Conservation (phyloP, 2,797 vertebrate genomes). For the Spinibarbus caldwelli region DNA sequence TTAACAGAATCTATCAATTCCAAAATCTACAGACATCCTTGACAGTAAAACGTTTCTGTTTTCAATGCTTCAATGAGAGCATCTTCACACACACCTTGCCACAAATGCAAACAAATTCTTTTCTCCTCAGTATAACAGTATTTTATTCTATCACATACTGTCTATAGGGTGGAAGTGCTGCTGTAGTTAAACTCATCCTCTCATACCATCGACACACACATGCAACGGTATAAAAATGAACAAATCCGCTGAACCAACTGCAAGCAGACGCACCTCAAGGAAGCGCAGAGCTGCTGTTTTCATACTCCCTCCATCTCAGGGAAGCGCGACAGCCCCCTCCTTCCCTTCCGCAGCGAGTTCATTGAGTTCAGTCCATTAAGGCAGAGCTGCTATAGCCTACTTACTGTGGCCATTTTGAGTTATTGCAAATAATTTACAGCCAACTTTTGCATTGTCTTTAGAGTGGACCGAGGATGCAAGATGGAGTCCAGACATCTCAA, state of each 20-base stretch:
- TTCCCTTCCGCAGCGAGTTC: conserved; percentile 63
- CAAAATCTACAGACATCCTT: not conserved
- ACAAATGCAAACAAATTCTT: not conserved
- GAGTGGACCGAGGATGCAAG: not conserved
- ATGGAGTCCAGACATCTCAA: conserved; percentile 13
- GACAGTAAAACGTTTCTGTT: not conserved
- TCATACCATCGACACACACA: not conserved
- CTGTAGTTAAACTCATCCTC: not conserved
- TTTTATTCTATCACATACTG: conserved; percentile 26
- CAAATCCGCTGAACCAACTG: conserved; percentile 33
- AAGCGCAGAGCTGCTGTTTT: conserved; percentile 30
- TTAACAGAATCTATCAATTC: not conserved
- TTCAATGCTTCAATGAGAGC: not conserved
- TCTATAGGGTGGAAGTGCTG: conserved; percentile 8
- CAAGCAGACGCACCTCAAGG: conserved; percentile 26
- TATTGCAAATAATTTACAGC: conserved; percentile 34
- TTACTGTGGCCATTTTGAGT: conserved; percentile 50
- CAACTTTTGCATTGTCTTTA: conserved; percentile 19
- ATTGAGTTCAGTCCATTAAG: conserved; percentile 46
- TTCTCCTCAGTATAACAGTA: conserved; percentile 22
- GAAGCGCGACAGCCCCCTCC: conserved; percentile 67
- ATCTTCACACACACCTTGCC: not conserved
- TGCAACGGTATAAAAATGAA: conserved; percentile 24
- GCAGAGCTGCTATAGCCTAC: conserved; percentile 25
- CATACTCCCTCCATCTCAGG: conserved; percentile 53